phyloP scores from a whole-genome alignment of 2,113 vertebrate species.

The Glareola pratincola region DNA sequence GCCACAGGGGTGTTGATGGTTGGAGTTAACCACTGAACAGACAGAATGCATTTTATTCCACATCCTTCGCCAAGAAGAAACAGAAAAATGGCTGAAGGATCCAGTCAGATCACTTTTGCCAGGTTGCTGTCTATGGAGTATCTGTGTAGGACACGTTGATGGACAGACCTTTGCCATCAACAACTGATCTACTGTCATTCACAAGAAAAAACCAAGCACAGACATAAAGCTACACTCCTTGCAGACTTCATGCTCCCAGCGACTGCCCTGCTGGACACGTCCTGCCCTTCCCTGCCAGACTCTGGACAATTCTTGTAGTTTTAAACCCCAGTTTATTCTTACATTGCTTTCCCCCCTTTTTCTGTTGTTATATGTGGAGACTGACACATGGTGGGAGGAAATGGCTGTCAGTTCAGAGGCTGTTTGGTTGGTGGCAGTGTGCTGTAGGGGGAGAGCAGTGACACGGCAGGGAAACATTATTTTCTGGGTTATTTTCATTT shows the following conservation, averaged over 20 bases:
- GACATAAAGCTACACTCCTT: neutral
- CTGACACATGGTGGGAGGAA: neutral
- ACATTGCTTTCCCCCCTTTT: accelerated
- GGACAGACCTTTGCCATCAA: neutral
- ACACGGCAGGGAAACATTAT: neutral
- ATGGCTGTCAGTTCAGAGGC: neutral
- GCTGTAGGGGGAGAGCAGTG: neutral
- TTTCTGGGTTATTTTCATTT: neutral
- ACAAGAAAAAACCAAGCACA: neutral
- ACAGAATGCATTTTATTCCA: neutral
- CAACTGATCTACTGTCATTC: neutral
- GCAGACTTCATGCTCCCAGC: neutral
- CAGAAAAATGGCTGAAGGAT: neutral
- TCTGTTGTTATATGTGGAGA: neutral
- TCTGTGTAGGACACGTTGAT: neutral
- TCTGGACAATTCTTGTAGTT: neutral
- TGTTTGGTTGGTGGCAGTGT: neutral
- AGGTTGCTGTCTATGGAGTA: neutral
- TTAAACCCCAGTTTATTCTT: neutral
- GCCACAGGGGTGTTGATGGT: accelerated
- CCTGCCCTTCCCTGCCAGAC: neutral
- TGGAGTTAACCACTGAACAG: neutral
- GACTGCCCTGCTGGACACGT: neutral
- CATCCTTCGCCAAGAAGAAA: neutral
- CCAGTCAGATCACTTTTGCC: neutral